These are phyloP conservation scores for Rhincodon typus DNA, from an alignment of 2,797 vertebrate species.

Conservation along the genomic window DNA sequence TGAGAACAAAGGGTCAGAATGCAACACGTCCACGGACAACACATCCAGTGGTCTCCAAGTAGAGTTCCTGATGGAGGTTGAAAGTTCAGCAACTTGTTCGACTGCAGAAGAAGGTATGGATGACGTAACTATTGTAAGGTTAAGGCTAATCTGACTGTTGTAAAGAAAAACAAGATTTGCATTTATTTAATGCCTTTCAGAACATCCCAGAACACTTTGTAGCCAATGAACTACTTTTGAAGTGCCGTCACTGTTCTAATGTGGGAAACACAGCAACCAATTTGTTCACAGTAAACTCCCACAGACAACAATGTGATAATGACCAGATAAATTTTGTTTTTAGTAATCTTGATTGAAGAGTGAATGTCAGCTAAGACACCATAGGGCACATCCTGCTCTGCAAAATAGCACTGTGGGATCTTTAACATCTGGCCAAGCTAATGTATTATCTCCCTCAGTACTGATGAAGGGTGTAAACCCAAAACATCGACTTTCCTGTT, in stretches of 20 bases:
- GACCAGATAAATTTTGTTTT: neutral
- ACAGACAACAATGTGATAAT: neutral
- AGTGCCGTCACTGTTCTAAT: neutral
- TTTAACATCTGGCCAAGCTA: too few species aligned
- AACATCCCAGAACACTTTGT: too few species aligned
- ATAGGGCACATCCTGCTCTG: neutral
- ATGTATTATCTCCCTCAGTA: neutral
- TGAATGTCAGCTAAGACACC: neutral
- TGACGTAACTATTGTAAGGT: neutral
- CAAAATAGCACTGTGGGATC: neutral
- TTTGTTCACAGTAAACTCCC: neutral
- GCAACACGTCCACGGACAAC: neutral
- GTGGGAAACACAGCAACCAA: neutral
- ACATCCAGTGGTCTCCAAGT: neutral
- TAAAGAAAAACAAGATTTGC: neutral
- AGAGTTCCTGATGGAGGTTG: neutral
- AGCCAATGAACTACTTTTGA: too few species aligned
- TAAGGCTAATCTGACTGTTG: neutral
- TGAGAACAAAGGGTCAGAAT: neutral
- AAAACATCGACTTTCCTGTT: too few species aligned
- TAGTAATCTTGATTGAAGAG: neutral
- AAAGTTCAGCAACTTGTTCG: neutral
- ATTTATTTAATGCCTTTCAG: neutral
- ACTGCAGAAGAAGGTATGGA: conserved; percentile 2
- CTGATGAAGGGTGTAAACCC: too few species aligned